Percentiles rank a stretch among this genome's conserved stretches.
Conservation (phyloP, 2,113 vertebrate genomes). For the Pogonocichla stellata region DNA sequence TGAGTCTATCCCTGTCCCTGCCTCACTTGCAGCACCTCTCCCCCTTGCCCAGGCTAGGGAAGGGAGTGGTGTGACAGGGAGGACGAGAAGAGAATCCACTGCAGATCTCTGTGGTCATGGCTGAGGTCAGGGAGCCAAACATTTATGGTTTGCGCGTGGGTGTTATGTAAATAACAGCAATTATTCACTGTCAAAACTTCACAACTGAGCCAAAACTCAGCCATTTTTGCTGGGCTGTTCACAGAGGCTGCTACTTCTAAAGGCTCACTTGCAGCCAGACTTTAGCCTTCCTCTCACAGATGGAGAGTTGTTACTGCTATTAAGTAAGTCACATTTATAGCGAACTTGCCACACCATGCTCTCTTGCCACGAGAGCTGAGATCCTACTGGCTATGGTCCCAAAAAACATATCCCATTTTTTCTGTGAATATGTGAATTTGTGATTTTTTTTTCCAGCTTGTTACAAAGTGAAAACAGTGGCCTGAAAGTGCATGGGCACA, state of each 20-base stretch:
- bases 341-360: neutral
- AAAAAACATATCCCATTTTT: neutral
- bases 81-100: neutral
- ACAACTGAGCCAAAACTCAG: conserved; percentile 8
- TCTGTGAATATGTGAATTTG: neutral
- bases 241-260: neutral
- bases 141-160: neutral
- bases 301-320: neutral
- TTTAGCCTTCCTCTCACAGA: neutral
- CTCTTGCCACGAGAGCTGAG: neutral
- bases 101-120: conserved; percentile 15
- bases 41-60: neutral
- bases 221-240: neutral
- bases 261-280: neutral
- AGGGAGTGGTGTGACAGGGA: neutral
- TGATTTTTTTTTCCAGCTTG: neutral
- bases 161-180: conserved; percentile 30
- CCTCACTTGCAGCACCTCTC: neutral
- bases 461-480: neutral
- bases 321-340: neutral
- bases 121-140: conserved; percentile 38
- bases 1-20: neutral
- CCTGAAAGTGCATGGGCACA: neutral
- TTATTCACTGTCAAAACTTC: conserved; percentile 49
- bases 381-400: neutral